Conservation (phyloP, 2,797 vertebrate species). For the Micromesistius poutassou region DNA sequence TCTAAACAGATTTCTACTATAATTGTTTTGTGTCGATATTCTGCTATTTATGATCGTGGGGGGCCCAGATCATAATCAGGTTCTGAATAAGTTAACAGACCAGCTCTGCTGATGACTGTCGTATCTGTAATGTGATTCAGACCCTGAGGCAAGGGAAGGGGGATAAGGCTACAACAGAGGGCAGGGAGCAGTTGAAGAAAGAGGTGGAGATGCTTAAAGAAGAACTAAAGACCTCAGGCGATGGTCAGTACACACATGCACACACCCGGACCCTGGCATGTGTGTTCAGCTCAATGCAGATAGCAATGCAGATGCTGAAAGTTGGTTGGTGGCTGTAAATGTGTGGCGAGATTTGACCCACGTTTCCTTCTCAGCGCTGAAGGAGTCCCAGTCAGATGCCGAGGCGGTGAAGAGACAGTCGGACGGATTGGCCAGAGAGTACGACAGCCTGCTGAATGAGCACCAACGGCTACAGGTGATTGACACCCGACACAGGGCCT, state of each 20-base stretch:
- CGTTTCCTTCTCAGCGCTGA: slow-evolving; percentile 74
- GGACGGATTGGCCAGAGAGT: slow-evolving; percentile 82
- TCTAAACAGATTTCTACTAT: no score
- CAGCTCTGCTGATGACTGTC: no score
- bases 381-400: slow-evolving; percentile 75
- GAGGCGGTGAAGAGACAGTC: slow-evolving; percentile 77
- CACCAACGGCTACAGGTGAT: slow-evolving; percentile 84
- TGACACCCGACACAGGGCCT: not conserved
- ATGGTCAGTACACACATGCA: slow-evolving; percentile 66
- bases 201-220: slow-evolving; percentile 76
- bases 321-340: not conserved
- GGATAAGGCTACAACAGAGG: slow-evolving; percentile 53
- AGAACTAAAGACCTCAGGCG: slow-evolving; percentile 75
- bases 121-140: slow-evolving; percentile 42
- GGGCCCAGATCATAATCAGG: no score
- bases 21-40: no score
- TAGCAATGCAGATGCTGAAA: not conserved
- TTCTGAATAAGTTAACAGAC: no score
- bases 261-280: not conserved
- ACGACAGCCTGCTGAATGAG: slow-evolving; percentile 82
- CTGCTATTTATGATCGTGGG: no score
- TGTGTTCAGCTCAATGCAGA: not conserved
- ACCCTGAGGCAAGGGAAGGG: slow-evolving; percentile 57
- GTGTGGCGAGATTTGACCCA: not conserved
- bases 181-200: slow-evolving; percentile 73